These are phyloP conservation scores for Sigmodon hispidus DNA, from an alignment of 2,113 vertebrate genomes.

Conservation along the genomic window DNA sequence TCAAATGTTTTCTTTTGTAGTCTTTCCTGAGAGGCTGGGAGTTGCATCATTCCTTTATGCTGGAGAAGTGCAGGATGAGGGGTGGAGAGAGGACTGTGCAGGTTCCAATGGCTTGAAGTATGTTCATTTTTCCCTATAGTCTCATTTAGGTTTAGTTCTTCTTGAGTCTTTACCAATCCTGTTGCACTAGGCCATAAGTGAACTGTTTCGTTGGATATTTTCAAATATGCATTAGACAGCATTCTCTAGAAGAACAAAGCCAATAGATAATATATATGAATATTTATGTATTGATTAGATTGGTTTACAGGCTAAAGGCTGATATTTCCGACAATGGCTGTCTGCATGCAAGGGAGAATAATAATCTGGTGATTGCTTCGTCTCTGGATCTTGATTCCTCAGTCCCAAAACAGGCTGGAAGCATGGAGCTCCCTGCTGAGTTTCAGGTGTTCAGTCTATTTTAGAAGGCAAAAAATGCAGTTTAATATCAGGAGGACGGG, in stretches of 20 bases:
- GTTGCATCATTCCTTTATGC: not conserved
- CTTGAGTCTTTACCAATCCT: not conserved
- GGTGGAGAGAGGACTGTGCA: not conserved
- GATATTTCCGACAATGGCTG: not conserved
- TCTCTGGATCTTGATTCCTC: not conserved
- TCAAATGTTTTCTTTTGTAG: not conserved
- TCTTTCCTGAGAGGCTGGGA: not conserved
- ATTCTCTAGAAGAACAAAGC: not conserved
- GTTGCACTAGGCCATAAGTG: not conserved
- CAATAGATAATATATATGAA: not conserved
- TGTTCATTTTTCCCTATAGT: not conserved
- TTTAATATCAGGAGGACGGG: no score
- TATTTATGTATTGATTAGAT: not conserved
- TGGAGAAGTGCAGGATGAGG: not conserved
- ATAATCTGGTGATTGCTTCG: not conserved
- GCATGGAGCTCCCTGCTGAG: not conserved
- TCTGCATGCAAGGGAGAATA: not conserved
- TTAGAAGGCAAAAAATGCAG: not conserved
- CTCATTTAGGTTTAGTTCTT: not conserved
- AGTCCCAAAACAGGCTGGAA: not conserved
- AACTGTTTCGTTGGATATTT: not conserved
- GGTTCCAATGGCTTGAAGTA: not conserved
- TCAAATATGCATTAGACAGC: not conserved
- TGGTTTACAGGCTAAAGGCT: not conserved
- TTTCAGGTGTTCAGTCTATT: not conserved